Evolutionary conservation across 1,140 invertebrate species (phyloP), one percentile per base, ranked within the genome.

Genomic region (Papilio helenus): DNA sequence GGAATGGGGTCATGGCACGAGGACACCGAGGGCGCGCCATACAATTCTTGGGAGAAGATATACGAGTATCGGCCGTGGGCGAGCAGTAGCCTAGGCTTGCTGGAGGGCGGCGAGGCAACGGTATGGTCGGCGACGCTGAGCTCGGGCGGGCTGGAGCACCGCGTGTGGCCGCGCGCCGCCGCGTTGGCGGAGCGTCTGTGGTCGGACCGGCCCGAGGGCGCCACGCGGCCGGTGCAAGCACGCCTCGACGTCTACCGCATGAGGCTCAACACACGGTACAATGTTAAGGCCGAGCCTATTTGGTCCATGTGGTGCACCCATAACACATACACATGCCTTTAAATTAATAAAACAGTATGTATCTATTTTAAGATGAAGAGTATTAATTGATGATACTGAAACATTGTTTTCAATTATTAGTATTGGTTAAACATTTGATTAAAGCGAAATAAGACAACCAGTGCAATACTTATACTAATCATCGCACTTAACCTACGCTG

Each of bases 61-160:
- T 98, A 98, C 88, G 97, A 96, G 87, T 97, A 98, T 86, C 93
- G 96, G 78, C 97, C 97, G 0, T 97, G 97, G 97, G 93, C 91
- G 39, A 91, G 94, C 51, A 89, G 86, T 51, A 72, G 42, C 81
- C 84, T 79, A 39, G 87, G 76, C 26, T 85, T 73, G 1, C 93
- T 97, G 73, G 95, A 95, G 9, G 97, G 97, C 0, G 97, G 96
- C 0, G 97, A 97, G 87, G 97, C 95, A 2, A 96, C 96, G 16
- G 93, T 97, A 39, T 97, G 97, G 97, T 96, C 95, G 20, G 96
- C 97, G 84, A 96, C 96, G 86, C 86, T 95, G 2, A 93, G 95
- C 81, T 93, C 95, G 16, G 95, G 93, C 26, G 93, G 95, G 72
- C 86, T 97, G 74, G 96, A 97, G 83, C 90, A 95, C 79, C 94